phyloP scores from a whole-genome alignment of 2,888 invertebrate species.

The Nomada ruficornis region DNA sequence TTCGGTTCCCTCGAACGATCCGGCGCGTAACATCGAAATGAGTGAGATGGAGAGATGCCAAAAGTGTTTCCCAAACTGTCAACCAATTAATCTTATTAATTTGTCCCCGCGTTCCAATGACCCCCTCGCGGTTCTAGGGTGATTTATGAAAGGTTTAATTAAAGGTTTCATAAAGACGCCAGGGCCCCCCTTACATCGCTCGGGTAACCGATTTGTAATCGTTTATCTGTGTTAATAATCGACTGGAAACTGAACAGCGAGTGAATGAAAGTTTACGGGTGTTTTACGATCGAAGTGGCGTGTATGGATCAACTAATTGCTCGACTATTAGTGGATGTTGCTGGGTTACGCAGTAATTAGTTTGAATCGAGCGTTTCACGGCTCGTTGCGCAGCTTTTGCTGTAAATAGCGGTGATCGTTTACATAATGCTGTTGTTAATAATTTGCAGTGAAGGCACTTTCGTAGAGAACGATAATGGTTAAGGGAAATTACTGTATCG shows the following conservation, averaged over 20 bases:
- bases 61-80: slow-evolving; percentile 81
- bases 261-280: slow-evolving; percentile 34
- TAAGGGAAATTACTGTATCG: background rate
- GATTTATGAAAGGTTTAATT: slow-evolving; percentile 83
- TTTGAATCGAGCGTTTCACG: slow-evolving; percentile 5
- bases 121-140: slow-evolving; percentile 66
- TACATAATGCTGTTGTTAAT: slow-evolving; percentile 16
- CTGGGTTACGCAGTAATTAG: slow-evolving; percentile 9
- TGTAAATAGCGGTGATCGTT: slow-evolving; percentile 15
- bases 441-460: slow-evolving; percentile 8
- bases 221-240: slow-evolving; percentile 72
- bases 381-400: background rate
- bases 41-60: slow-evolving; percentile 42
- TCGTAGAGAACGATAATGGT: background rate
- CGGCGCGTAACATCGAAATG: slow-evolving; percentile 48
- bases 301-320: slow-evolving; percentile 13
- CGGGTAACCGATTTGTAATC: slow-evolving; percentile 61
- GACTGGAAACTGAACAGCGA: slow-evolving; percentile 13
- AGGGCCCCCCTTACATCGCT: slow-evolving; percentile 44
- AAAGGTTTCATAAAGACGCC: slow-evolving; percentile 81
- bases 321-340: background rate
- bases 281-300: slow-evolving; percentile 26
- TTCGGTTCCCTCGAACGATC: slow-evolving; percentile 44
- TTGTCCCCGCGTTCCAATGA: slow-evolving; percentile 72
- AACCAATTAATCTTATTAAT: slow-evolving; percentile 83